Evolutionary conservation across 2,113 vertebrate genomes (phyloP).

Genomic region (Taxidea taxus): DNA sequence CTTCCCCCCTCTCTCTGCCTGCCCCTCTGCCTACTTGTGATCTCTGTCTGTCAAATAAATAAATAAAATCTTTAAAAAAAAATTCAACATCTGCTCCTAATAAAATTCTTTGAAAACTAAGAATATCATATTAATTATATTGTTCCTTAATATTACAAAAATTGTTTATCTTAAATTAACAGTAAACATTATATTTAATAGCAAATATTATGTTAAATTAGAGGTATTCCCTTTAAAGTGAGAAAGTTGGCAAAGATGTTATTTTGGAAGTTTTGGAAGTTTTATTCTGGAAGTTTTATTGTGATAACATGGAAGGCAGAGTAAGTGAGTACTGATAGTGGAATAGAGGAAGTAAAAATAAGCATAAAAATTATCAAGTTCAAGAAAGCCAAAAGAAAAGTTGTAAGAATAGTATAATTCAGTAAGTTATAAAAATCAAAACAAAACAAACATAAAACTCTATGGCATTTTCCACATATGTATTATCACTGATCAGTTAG

Average conservation of each 20-base stretch:
- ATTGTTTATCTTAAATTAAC: not conserved
- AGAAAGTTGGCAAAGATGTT: not conserved
- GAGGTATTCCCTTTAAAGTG: not conserved
- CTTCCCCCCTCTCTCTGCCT: too few relatives aligned
- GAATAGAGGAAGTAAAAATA: not conserved
- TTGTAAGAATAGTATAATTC: not conserved
- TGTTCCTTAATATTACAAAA: not conserved
- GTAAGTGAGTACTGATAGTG: not conserved
- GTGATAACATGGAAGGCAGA: not conserved
- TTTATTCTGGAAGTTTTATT: not conserved
- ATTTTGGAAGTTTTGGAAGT: not conserved
- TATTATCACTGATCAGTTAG: not conserved
- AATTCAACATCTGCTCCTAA: not conserved
- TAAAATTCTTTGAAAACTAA: not conserved
- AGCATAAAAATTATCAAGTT: not conserved
- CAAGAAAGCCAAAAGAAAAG: not conserved
- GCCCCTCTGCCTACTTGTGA: too few relatives aligned
- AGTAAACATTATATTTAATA: not conserved
- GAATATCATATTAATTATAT: not conserved
- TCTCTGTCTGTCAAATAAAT: too few relatives aligned
- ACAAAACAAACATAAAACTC: not conserved
- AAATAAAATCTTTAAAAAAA: too few relatives aligned
- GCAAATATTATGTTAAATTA: not conserved
- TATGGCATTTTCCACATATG: not conserved
- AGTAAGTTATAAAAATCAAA: not conserved